A percentile compares a stretch with the other conserved stretches of the same genome.
Conservation (phyloP, 53 echinoderm and acorn worm species). For the Mesocentrotus franciscanus region DNA sequence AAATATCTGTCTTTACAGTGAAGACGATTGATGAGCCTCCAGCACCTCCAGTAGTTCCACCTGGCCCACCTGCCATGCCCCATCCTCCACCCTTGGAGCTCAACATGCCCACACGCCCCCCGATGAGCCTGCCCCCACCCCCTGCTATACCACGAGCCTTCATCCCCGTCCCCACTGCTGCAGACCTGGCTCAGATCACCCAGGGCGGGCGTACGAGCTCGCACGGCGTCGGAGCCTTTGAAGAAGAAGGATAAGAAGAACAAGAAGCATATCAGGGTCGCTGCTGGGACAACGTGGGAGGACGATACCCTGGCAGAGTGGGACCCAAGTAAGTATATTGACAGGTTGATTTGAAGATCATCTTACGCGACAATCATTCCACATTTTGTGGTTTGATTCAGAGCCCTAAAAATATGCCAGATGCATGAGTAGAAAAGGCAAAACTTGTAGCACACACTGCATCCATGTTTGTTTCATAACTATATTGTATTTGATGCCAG, state of each 20-base stretch:
- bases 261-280: conserved; percentile 87
- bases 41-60: neutral
- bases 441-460: too few relatives aligned
- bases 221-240: conserved; percentile 47
- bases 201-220: conserved; percentile 61
- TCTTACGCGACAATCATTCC: too few relatives aligned
- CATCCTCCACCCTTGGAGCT: neutral
- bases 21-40: neutral
- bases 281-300: conserved; percentile 90
- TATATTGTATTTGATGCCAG: too few relatives aligned
- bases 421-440: too few relatives aligned
- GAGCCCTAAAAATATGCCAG: too few relatives aligned
- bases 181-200: conserved; percentile 44
- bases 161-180: conserved; percentile 24
- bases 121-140: conserved; percentile 43
- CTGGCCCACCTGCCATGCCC: neutral
- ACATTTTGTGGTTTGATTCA: too few relatives aligned
- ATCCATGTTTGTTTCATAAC: too few relatives aligned
- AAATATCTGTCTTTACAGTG: neutral
- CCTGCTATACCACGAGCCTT: conserved; percentile 43
- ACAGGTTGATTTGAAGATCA: neutral
- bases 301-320: conserved; percentile 92
- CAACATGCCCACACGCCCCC: neutral
- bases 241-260: conserved; percentile 83
- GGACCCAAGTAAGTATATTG: conserved; percentile 85